These are phyloP conservation scores for Silurus aristotelis DNA, from an alignment of 2,797 vertebrate species.

Conservation along the genomic window DNA sequence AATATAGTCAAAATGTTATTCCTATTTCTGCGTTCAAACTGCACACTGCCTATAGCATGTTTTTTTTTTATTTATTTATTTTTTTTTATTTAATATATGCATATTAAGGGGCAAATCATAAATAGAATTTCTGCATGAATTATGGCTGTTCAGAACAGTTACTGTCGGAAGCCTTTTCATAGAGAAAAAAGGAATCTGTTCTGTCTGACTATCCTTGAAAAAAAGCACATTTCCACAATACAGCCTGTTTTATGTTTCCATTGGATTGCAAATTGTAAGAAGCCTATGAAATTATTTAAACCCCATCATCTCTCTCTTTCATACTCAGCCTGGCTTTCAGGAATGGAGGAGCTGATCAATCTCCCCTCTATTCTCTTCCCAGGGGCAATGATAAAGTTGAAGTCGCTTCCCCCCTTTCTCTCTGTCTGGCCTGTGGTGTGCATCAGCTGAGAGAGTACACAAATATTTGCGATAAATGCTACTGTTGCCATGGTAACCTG, in stretches of 20 bases:
- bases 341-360: conserved; percentile 51
- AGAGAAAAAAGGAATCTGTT: neutral
- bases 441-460: conserved; percentile 47
- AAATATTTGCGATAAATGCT: conserved; percentile 71
- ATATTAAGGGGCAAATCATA: neutral
- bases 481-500: conserved; percentile 71
- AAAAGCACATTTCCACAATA: conserved; percentile 13
- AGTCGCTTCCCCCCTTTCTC: conserved; percentile 30
- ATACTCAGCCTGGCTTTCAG: conserved; percentile 33
- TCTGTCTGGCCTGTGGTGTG: conserved; percentile 38
- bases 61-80: neutral
- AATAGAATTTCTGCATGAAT: conserved; percentile 1
- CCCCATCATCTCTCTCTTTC: conserved; percentile 26
- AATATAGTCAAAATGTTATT: neutral
- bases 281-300: conserved; percentile 28
- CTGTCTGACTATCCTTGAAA: conserved; percentile 22
- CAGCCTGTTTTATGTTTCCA: neutral
- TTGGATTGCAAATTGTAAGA: conserved; percentile 27
- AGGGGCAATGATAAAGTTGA: conserved; percentile 44
- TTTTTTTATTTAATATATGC: neutral
- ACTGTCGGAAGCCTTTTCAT: neutral
- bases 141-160: neutral
- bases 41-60: neutral
- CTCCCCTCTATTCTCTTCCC: conserved; percentile 45
- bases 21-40: too few species aligned